These are phyloP conservation scores for Aurelia aurita DNA, from an alignment of 30 jellyfish, hydroid and myxozoan species.

Conservation along the genomic window DNA sequence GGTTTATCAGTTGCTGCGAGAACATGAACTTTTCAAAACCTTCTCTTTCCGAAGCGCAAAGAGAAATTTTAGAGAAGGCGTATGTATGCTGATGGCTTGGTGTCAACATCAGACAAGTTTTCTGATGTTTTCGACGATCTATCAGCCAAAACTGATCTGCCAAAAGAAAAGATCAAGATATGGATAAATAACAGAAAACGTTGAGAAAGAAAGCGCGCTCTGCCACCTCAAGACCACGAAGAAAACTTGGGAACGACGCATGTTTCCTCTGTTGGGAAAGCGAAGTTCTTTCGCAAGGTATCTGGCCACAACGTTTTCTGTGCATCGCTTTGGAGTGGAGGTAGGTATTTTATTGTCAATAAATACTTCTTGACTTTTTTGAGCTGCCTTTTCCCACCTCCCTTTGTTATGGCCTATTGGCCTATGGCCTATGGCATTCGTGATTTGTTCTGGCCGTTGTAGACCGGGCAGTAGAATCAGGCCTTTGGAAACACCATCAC, in stretches of 20 bases:
- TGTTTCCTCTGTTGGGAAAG: background rate
- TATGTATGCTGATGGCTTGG: background rate
- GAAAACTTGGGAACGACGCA: background rate
- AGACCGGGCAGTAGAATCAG: too few relatives aligned
- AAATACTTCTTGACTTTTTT: too few relatives aligned
- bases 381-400: too few relatives aligned
- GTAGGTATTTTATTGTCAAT: background rate
- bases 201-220: background rate
- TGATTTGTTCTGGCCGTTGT: too few relatives aligned
- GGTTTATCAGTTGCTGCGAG: too few relatives aligned
- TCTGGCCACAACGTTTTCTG: constrained; percentile 2
- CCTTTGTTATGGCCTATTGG: too few relatives aligned
- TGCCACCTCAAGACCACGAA: background rate
- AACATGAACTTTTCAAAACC: too few relatives aligned
- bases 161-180: background rate
- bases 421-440: too few relatives aligned
- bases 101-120: background rate
- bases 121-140: background rate
- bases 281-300: background rate
- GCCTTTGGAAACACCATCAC: too few relatives aligned
- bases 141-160: background rate
- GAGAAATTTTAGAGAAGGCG: background rate
- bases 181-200: background rate
- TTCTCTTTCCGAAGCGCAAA: too few relatives aligned
- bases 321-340: background rate